These are phyloP conservation scores for Phalacrocorax pelagicus DNA, from an alignment of 2,113 vertebrate species.

Conservation along the genomic window DNA sequence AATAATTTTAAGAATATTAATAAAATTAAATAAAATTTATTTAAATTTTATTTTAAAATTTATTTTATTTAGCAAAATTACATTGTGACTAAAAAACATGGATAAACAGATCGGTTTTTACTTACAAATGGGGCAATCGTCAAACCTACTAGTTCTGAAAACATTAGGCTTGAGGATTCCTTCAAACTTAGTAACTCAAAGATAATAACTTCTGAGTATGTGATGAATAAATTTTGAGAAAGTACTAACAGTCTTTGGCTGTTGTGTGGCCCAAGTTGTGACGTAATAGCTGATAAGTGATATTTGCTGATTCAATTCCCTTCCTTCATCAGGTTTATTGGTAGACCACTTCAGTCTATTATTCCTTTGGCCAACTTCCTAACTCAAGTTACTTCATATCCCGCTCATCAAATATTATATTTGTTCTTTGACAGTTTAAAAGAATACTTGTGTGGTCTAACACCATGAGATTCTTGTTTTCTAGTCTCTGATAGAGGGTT, in stretches of 20 bases:
- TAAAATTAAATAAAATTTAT: too few relatives aligned
- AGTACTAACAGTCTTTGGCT: neutral
- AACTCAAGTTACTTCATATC: neutral
- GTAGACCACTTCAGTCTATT: neutral
- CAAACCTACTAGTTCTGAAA: neutral
- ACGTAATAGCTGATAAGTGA: neutral
- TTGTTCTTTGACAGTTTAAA: neutral
- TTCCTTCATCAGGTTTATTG: neutral
- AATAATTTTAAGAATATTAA: too few relatives aligned
- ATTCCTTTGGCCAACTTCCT: neutral
- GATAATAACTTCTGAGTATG: neutral
- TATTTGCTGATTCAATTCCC: neutral
- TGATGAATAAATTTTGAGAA: neutral
- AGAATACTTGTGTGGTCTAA: neutral
- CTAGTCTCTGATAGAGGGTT: neutral
- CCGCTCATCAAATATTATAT: neutral
- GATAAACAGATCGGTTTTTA: neutral
- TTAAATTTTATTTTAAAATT: too few relatives aligned
- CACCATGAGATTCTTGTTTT: neutral
- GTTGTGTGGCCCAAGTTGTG: rapidly evolving
- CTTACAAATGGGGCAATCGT: neutral
- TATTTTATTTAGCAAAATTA: neutral
- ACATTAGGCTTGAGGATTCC: neutral
- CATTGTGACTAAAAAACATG: neutral
- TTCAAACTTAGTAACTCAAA: neutral